phyloP scores from a whole-genome alignment of 2,888 invertebrate genomes.

The Tuta absoluta region DNA sequence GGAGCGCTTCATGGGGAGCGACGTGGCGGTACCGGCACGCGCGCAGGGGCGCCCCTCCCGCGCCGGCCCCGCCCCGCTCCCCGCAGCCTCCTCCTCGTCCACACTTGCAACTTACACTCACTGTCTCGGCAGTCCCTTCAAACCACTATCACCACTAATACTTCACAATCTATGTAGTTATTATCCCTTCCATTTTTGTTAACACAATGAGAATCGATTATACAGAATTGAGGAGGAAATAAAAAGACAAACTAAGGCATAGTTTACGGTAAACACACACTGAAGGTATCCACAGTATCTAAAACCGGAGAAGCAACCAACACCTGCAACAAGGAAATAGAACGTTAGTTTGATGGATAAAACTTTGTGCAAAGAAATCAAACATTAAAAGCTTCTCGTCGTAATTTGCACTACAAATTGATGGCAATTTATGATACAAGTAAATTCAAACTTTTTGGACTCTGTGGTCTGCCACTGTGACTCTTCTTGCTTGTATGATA shows the following conservation, averaged over 20 bases:
- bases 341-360: neutral
- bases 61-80: neutral
- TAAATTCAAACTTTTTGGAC: too few relatives aligned
- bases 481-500: too few relatives aligned
- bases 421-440: too few relatives aligned
- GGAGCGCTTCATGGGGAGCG: conserved; percentile 83
- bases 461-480: too few relatives aligned
- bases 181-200: neutral
- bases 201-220: neutral
- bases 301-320: neutral
- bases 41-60: conserved; percentile 24
- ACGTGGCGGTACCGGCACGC: conserved; percentile 48
- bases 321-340: neutral
- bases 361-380: neutral
- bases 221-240: neutral
- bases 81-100: too few relatives aligned
- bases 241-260: conserved; percentile 1
- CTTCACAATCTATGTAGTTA: neutral
- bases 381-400: too few relatives aligned
- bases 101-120: neutral
- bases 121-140: neutral
- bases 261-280: neutral
- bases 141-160: neutral
- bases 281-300: neutral
- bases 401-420: too few relatives aligned